phyloP scores from a whole-genome alignment of 2,888 invertebrate genomes.

The Cyclophora punctaria region DNA sequence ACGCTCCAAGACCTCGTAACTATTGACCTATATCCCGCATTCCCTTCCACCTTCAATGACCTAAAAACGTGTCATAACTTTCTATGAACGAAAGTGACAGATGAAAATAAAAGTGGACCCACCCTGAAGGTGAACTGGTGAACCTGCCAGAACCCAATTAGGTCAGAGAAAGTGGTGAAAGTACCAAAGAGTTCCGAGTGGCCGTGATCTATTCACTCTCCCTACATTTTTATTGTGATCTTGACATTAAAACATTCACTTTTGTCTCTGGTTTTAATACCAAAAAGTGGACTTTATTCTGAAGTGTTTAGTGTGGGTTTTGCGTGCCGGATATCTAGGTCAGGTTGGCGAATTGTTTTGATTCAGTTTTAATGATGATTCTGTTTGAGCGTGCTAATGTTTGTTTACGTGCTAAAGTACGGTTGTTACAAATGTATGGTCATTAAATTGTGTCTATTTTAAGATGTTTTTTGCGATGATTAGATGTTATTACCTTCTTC shows the following conservation, averaged over 20 bases:
- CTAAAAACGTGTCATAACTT: constrained; percentile 49
- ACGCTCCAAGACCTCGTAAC: no score
- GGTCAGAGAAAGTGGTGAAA: constrained; percentile 69
- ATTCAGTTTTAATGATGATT: constrained; percentile 40
- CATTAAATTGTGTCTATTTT: no score
- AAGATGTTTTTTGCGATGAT: no score
- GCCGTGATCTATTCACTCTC: constrained; percentile 63
- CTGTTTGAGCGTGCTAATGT: constrained; percentile 7
- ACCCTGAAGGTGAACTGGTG: constrained; percentile 56
- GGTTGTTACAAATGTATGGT: no score
- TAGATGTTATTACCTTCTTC: no score
- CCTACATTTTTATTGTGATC: constrained; percentile 48
- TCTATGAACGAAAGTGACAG: constrained; percentile 60
- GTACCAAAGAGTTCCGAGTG: constrained; percentile 36
- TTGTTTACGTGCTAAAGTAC: no score
- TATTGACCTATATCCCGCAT: constrained; percentile 24
- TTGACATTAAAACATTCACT: constrained; percentile 46
- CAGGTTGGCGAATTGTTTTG: constrained; percentile 27
- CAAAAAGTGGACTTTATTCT: constrained; percentile 26
- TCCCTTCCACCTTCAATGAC: constrained; percentile 34
- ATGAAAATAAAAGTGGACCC: constrained; percentile 59
- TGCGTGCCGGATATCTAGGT: constrained; percentile 25
- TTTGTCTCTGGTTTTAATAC: constrained; percentile 21
- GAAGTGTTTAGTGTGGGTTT: constrained; percentile 17
- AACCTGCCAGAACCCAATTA: constrained; percentile 61